Evolutionary conservation across 2,888 invertebrate species (phyloP).

Genomic region (Diadegma fenestrale): DNA sequence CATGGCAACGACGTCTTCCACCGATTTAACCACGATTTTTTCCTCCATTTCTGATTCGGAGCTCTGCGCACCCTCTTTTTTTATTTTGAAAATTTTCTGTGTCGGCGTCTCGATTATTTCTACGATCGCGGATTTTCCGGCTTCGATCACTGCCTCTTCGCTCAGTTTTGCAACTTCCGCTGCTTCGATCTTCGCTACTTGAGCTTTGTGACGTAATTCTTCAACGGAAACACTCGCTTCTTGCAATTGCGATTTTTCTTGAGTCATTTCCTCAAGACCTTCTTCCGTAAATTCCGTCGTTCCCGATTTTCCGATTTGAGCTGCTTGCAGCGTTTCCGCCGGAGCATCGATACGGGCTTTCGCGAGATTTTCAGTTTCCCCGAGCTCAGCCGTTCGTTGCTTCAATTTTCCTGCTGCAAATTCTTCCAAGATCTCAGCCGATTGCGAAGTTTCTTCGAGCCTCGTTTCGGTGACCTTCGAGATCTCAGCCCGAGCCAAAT

Average conservation of each 20-base stretch:
- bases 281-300: constrained; percentile 50
- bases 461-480: constrained; percentile 15
- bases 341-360: constrained; percentile 31
- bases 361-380: constrained; percentile 10
- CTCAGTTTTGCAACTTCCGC: constrained; percentile 36
- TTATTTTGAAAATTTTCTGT: constrained; percentile 65
- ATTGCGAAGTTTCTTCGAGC: constrained; percentile 31
- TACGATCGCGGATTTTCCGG: constrained; percentile 39
- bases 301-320: background rate
- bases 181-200: constrained; percentile 55
- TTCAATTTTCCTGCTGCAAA: constrained; percentile 22
- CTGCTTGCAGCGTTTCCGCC: constrained; percentile 24
- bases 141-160: constrained; percentile 35
- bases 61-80: constrained; percentile 33
- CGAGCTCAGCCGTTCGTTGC: constrained; percentile 35
- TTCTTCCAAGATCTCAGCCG: constrained; percentile 44
- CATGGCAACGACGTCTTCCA: constrained; percentile 57
- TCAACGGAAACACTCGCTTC: constrained; percentile 22
- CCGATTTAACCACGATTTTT: constrained; percentile 55
- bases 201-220: constrained; percentile 38
- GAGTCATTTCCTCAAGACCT: constrained; percentile 18
- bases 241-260: constrained; percentile 1
- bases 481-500: constrained; percentile 19
- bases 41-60: constrained; percentile 45
- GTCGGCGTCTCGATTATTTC: constrained; percentile 62